A percentile compares a stretch with the other conserved stretches of the same genome.
phyloP scores from a whole-genome alignment of 2,113 vertebrate genomes.

The Chrysochloris asiatica region DNA sequence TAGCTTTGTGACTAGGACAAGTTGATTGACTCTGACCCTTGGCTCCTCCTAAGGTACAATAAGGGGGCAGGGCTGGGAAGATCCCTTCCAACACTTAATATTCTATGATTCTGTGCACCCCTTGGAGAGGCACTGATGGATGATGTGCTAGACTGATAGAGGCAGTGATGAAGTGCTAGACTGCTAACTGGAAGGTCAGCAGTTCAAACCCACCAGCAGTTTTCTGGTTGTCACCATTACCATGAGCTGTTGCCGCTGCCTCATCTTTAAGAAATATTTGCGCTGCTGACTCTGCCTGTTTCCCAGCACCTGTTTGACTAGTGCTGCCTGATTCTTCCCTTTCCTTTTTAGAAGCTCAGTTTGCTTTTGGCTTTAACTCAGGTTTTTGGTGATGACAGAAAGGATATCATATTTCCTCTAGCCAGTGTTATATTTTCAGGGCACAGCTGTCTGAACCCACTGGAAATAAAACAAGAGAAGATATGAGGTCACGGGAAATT shows the following conservation, averaged over 20 bases:
- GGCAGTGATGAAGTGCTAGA: no score
- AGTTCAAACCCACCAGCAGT: no score
- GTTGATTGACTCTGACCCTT: background rate
- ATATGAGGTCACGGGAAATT: background rate
- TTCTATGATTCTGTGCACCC: background rate
- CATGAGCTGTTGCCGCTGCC: no score
- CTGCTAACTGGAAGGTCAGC: no score
- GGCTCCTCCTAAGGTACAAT: background rate
- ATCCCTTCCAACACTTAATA: background rate
- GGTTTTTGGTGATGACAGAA: conserved; percentile 25
- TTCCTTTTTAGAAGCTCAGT: conserved; percentile 20
- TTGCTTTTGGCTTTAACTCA: conserved; percentile 48
- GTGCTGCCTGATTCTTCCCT: background rate
- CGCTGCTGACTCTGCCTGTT: background rate
- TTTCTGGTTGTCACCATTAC: no score
- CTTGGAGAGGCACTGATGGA: no score
- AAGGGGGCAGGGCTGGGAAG: background rate
- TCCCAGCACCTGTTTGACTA: background rate
- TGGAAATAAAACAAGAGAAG: conserved; percentile 37
- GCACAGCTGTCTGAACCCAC: conserved; percentile 6
- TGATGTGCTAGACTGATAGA: no score
- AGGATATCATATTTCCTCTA: conserved; percentile 36
- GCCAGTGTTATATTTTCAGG: conserved; percentile 49
- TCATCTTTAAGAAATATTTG: no score
- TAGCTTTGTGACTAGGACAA: background rate